These are phyloP conservation scores for Euwallacea similis DNA, from an alignment of 1,140 invertebrate genomes.

Conservation along the genomic window DNA sequence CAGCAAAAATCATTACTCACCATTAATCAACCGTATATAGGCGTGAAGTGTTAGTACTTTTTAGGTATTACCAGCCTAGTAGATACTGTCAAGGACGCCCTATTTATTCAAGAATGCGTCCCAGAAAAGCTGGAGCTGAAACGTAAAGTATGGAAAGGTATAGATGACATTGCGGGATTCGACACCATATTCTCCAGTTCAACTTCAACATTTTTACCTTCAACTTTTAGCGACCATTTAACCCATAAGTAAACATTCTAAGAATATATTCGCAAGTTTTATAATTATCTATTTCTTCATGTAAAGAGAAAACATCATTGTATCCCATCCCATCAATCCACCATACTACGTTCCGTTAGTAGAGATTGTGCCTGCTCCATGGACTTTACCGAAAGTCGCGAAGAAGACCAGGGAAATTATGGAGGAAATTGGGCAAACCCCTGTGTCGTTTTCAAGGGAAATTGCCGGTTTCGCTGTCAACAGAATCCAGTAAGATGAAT, in stretches of 20 bases:
- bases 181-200: slow-evolving; percentile 85
- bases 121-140: slow-evolving; percentile 89
- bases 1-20: too few relatives aligned
- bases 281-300: slow-evolving; percentile 7
- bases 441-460: slow-evolving; percentile 83
- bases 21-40: background rate
- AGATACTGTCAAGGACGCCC: slow-evolving; percentile 69
- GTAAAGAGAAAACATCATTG: slow-evolving; percentile 53
- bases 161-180: slow-evolving; percentile 75
- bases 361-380: slow-evolving; percentile 91
- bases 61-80: slow-evolving; percentile 67
- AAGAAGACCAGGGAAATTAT: slow-evolving; percentile 68
- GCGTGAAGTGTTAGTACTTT: slow-evolving; percentile 37
- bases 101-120: slow-evolving; percentile 88
- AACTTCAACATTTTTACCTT: slow-evolving; percentile 87
- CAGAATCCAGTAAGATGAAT: slow-evolving; percentile 78
- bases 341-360: slow-evolving; percentile 94
- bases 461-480: slow-evolving; percentile 92
- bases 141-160: slow-evolving; percentile 72
- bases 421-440: slow-evolving; percentile 87
- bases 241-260: slow-evolving; percentile 63
- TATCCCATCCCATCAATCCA: slow-evolving; percentile 95
- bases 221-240: slow-evolving; percentile 77
- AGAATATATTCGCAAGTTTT: background rate
- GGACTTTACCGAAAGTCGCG: slow-evolving; percentile 75